Evolutionary conservation across 2,797 vertebrate genomes (phyloP).

Genomic region (Microchirus variegatus): DNA sequence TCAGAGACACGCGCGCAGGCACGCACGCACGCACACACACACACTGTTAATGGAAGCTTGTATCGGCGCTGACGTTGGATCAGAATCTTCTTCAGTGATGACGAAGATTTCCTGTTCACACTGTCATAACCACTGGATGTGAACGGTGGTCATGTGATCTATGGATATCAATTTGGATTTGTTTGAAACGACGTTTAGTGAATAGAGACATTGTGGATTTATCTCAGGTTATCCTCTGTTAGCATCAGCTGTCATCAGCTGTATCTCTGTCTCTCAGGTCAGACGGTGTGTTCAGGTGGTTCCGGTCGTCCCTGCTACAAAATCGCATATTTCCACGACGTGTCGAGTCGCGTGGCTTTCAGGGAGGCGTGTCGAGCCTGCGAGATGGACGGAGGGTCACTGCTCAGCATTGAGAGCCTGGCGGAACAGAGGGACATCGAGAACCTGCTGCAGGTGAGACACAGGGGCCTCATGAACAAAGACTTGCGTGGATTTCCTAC

Average conservation of each 20-base stretch:
- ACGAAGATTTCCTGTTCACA: no score
- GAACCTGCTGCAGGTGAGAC: conserved; percentile 76
- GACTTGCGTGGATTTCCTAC: no score
- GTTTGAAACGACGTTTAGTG: no score
- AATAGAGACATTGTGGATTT: no score
- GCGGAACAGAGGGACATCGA: conserved; percentile 91
- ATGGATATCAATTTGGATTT: no score
- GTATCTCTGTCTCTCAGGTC: conserved; percentile 77
- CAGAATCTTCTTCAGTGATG: no score
- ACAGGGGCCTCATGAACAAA: no score
- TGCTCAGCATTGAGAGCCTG: conserved; percentile 88
- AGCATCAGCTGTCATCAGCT: not conserved
- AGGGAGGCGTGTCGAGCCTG: conserved; percentile 88
- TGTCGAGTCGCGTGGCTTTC: conserved; percentile 91
- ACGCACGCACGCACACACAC: not conserved
- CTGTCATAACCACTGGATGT: no score
- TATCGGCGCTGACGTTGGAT: no score
- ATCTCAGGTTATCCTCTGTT: no score
- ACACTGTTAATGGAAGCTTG: no score
- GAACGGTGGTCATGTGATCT: no score
- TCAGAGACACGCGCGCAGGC: conserved; percentile 37
- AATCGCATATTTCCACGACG: conserved; percentile 93
- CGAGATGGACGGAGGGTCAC: conserved; percentile 85
- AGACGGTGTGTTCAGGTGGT: conserved; percentile 88
- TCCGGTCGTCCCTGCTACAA: conserved; percentile 89